These are phyloP conservation scores for Sesia bembeciformis DNA, from an alignment of 2,888 invertebrate genomes.

Conservation along the genomic window DNA sequence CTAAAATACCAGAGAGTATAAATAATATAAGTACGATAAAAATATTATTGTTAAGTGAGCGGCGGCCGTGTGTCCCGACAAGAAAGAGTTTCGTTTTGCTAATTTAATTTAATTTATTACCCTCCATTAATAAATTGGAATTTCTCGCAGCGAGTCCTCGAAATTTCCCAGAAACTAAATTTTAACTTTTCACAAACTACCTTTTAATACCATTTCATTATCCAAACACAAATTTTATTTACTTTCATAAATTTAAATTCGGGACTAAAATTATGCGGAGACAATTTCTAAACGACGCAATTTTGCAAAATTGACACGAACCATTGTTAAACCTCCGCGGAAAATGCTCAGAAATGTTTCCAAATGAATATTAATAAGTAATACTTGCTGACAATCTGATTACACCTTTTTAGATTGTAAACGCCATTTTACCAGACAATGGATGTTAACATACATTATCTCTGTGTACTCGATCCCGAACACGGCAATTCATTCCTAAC, in stretches of 20 bases:
- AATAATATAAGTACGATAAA: too few relatives aligned
- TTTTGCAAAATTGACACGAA: background rate
- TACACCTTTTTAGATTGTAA: background rate
- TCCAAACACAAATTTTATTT: background rate
- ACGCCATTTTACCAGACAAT: background rate
- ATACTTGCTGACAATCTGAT: background rate
- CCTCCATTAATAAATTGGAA: slow-evolving; percentile 2
- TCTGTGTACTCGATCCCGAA: slow-evolving; percentile 5
- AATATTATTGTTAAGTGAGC: too few relatives aligned
- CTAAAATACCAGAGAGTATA: too few relatives aligned
- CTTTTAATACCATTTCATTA: background rate
- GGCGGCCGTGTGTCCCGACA: background rate
- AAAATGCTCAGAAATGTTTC: background rate
- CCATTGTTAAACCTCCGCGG: background rate
- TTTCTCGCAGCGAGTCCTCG: background rate
- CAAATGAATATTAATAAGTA: background rate
- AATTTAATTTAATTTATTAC: slow-evolving; percentile 6
- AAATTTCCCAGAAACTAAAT: background rate
- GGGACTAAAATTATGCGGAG: background rate
- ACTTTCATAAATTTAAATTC: background rate
- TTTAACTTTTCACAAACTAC: background rate
- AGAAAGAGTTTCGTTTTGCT: background rate
- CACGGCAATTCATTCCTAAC: slow-evolving; percentile 27
- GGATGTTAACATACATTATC: background rate
- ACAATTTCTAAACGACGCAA: background rate